Percentiles rank a stretch among this genome's conserved stretches.
These are phyloP conservation scores for Diuraphis noxia DNA, from an alignment of 1,140 invertebrate genomes.

Conservation along the genomic window DNA sequence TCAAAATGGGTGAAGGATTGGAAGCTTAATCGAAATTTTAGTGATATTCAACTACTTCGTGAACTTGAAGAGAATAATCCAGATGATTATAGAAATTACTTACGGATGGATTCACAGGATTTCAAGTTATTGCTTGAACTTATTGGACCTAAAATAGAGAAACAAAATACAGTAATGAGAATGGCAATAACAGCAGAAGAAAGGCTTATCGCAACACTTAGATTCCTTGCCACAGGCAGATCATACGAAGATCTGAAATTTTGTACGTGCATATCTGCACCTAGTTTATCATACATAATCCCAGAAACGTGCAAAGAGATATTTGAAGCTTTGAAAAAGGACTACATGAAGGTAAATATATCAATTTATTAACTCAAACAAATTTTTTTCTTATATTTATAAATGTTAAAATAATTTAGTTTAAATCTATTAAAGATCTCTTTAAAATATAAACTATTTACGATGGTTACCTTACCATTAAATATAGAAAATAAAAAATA, in stretches of 20 bases:
- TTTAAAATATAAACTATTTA: too few species aligned
- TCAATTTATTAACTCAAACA: too few species aligned
- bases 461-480: too few species aligned
- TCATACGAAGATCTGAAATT: conserved; percentile 59
- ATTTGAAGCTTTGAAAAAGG: conserved; percentile 34
- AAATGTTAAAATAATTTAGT: too few species aligned
- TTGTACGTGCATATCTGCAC: conserved; percentile 57
- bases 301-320: conserved; percentile 57
- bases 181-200: conserved; percentile 59
- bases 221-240: conserved; percentile 59
- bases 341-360: conserved; percentile 27
- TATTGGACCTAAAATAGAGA: conserved; percentile 58
- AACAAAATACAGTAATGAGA: conserved; percentile 60
- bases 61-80: background rate
- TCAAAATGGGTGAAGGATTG: background rate
- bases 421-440: too few species aligned
- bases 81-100: conserved; percentile 56
- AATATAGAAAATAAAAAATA: too few species aligned
- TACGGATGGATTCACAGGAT: conserved; percentile 57
- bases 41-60: background rate
- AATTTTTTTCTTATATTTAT: too few species aligned
- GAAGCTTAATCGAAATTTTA: background rate
- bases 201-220: conserved; percentile 59
- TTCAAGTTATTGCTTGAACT: conserved; percentile 56
- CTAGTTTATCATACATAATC: conserved; percentile 56